Evolutionary conservation across 1,140 invertebrate genomes (phyloP), one percentile per base, ranked within the genome.

Genomic region (Amphibalanus amphitrite): DNA sequence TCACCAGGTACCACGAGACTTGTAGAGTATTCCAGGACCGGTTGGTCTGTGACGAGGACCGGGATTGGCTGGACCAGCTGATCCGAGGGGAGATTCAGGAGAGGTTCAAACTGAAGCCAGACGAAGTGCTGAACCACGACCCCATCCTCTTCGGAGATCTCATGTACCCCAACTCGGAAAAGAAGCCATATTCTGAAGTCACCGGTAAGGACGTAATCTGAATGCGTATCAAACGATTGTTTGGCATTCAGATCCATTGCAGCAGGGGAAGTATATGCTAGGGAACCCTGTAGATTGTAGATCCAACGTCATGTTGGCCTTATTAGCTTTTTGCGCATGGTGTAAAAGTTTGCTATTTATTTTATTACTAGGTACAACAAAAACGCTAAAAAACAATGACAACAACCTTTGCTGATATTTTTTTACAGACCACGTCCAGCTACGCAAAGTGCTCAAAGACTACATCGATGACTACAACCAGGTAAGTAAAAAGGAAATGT

Each of bases 11-110:
- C 20, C 93, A 97, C 80, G 94, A 97, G 83, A 87, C 87, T 17
- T 94, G 91, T 78, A 82, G 95, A 72, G 93, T 96, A 0, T 97
- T 94, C 82, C 89, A 91, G 77, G 94, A 97, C 81, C 85, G 93
- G 75, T 83, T 95, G 0, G 83, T 91, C 15, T 87, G 91, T 77
- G 85, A 89, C 40, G 75, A 79, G 3, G 91, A 95, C 77, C 84
- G 86, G 81, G 3, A 67, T 3, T 67, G 65, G 65, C 28, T 67
- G 65, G 33, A 29, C 26, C 20, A n/a, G 25, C 64, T 68, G n/a
- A 8, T 67, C 3, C n/a, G 65, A 3, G 65, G 23, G 3, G 26
- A 67, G 26, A 67, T 67, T 26, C 4, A 67, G 26, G 23, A 28
- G 10, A 8, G 26, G 3, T 67, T 67, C 65, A 28, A 28, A 10